Conservation (phyloP, 2,113 vertebrate species). For the Urocitellus parryii region DNA sequence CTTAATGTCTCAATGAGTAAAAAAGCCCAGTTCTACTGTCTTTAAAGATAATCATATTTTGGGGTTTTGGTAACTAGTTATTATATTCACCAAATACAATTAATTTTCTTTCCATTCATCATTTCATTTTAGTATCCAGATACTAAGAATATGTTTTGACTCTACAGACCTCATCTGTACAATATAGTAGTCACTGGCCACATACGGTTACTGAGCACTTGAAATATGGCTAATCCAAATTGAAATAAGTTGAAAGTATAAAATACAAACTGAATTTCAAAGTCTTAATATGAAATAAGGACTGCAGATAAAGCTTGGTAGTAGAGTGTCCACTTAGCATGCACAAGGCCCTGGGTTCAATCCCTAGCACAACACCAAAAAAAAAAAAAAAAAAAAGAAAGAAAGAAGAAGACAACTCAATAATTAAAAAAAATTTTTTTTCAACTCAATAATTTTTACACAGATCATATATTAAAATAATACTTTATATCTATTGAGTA, state of each 20-base stretch:
- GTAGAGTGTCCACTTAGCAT: neutral
- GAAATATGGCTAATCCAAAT: neutral
- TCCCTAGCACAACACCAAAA: neutral
- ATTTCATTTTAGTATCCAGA: neutral
- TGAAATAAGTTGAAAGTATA: neutral
- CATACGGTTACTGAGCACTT: neutral
- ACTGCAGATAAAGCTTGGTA: neutral
- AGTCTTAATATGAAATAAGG: slow-evolving; percentile 36
- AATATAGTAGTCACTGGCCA: neutral
- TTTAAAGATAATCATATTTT: slow-evolving; percentile 8
- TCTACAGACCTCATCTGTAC: neutral
- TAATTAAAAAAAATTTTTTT: neutral
- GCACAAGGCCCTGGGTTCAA: neutral
- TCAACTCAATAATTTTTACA: neutral
- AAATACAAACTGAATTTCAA: slow-evolving; percentile 41
- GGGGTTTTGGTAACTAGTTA: neutral
- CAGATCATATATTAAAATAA: neutral
- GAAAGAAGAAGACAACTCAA: neutral
- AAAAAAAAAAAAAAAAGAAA: neutral
- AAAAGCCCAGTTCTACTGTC: neutral
- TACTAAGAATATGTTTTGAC: slow-evolving; percentile 27
- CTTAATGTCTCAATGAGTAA: slow-evolving; percentile 35
- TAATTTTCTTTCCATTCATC: neutral
- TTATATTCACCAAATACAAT: neutral
- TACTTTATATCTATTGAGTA: slow-evolving; percentile 11